Percentiles rank a stretch among this genome's conserved stretches.
Evolutionary conservation across 2,113 vertebrate genomes (phyloP).

Genomic region (Ceyx cyanopectus): DNA sequence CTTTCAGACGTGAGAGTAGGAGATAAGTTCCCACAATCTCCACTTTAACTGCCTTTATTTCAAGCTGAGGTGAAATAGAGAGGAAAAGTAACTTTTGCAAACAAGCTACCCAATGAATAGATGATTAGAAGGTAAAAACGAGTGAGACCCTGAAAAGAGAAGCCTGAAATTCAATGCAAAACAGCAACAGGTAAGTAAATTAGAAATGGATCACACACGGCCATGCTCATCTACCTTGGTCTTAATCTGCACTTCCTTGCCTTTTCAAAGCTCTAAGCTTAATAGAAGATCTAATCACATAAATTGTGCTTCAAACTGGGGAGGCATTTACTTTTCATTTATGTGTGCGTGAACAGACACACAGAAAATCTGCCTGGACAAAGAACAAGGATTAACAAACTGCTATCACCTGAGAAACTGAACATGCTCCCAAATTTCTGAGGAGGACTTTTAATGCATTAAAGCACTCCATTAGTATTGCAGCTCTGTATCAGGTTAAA

Average conservation of each 20-base stretch:
- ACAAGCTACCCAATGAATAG: not conserved
- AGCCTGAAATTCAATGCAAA: not conserved
- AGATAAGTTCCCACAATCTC: too few relatives aligned
- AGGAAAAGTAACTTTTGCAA: not conserved
- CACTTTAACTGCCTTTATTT: not conserved
- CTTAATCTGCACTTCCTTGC: not conserved
- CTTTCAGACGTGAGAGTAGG: not conserved
- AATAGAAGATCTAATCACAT: not conserved
- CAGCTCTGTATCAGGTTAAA: not conserved
- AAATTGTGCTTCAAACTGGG: not conserved
- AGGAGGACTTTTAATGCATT: not conserved
- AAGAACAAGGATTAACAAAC: not conserved
- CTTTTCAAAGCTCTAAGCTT: not conserved
- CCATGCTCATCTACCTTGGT: not conserved
- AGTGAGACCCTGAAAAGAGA: not conserved
- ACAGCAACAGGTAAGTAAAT: not conserved
- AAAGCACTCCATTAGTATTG: not conserved
- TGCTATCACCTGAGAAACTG: not conserved
- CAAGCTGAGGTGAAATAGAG: not conserved
- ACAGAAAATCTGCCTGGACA: not conserved
- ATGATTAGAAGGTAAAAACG: not conserved
- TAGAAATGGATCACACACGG: not conserved
- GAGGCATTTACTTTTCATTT: not conserved
- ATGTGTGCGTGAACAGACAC: not conserved
- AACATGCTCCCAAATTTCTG: not conserved